Evolutionary conservation across 2,113 vertebrate genomes (phyloP).

Genomic region (Natator depressus): DNA sequence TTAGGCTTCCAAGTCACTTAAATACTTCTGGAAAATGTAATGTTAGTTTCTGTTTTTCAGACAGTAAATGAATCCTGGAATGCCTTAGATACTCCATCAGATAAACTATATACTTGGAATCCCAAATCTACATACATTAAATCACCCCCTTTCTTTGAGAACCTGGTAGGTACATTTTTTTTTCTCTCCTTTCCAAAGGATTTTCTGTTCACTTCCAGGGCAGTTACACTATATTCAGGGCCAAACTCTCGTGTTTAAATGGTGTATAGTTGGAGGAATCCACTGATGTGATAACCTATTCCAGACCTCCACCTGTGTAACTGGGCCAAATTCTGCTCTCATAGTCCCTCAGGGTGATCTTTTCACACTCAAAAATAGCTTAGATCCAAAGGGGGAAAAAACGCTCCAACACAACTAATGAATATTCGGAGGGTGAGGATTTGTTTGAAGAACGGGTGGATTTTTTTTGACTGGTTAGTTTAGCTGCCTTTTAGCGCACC

Average conservation of each 20-base stretch:
- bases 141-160: slow-evolving; percentile 95
- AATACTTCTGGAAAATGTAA: not conserved
- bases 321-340: not conserved
- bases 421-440: not conserved
- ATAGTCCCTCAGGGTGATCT: too few relatives aligned
- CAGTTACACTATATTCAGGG: not conserved
- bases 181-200: not conserved
- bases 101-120: slow-evolving; percentile 93
- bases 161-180: slow-evolving; percentile 83
- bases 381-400: not conserved
- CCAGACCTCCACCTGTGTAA: not conserved
- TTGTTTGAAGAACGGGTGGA: not conserved
- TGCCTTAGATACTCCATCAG: slow-evolving; percentile 86
- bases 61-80: slow-evolving; percentile 95
- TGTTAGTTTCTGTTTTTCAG: slow-evolving; percentile 73
- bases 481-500: not conserved
- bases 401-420: not conserved
- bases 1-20: not conserved
- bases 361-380: not conserved
- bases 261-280: not conserved
- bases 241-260: not conserved
- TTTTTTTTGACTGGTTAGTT: not conserved
- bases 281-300: not conserved
- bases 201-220: not conserved
- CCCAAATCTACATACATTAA: slow-evolving; percentile 96